Evolutionary conservation across 2,113 vertebrate species (phyloP).

Genomic region (Perca flavescens): DNA sequence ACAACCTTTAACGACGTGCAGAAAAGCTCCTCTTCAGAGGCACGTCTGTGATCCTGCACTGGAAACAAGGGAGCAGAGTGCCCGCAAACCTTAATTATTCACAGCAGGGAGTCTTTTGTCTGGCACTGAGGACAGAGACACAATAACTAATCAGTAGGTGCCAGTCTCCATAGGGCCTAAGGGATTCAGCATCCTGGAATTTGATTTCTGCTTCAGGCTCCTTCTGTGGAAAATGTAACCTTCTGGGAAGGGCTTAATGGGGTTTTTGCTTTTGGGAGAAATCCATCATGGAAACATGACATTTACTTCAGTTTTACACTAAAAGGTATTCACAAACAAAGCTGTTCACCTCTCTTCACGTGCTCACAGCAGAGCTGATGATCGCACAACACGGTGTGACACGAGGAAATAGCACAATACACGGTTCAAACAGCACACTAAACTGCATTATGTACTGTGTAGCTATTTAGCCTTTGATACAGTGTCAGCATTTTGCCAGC

Average conservation of each 20-base stretch:
- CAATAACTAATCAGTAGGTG: slow-evolving; percentile 67
- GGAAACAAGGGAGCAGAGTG: slow-evolving; percentile 29
- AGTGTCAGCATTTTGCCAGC: slow-evolving; percentile 2
- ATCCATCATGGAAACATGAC: slow-evolving; percentile 65
- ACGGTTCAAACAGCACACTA: slow-evolving; percentile 8
- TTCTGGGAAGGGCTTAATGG: slow-evolving; percentile 59
- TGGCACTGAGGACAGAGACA: slow-evolving; percentile 50
- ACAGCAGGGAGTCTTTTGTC: slow-evolving; percentile 61
- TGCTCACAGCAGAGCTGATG: slow-evolving; percentile 18
- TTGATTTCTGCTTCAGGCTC: slow-evolving; percentile 61
- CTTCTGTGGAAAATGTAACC: slow-evolving; percentile 46
- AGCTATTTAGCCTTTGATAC: slow-evolving; percentile 25
- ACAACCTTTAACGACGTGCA: slow-evolving; percentile 17
- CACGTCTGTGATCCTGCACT: background rate
- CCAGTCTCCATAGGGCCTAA: slow-evolving; percentile 41
- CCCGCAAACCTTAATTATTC: slow-evolving; percentile 63
- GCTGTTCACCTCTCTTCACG: slow-evolving; percentile 31
- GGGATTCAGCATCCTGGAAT: slow-evolving; percentile 52
- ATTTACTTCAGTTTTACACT: slow-evolving; percentile 61
- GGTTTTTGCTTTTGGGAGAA: slow-evolving; percentile 52
- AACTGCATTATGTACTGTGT: slow-evolving; percentile 16
- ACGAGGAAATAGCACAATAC: slow-evolving; percentile 25
- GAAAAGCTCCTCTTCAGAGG: slow-evolving; percentile 2
- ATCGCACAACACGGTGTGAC: slow-evolving; percentile 23
- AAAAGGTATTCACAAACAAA: slow-evolving; percentile 60